Conservation (phyloP, 2,797 vertebrate species). For the Halcyon chelicuti region DNA sequence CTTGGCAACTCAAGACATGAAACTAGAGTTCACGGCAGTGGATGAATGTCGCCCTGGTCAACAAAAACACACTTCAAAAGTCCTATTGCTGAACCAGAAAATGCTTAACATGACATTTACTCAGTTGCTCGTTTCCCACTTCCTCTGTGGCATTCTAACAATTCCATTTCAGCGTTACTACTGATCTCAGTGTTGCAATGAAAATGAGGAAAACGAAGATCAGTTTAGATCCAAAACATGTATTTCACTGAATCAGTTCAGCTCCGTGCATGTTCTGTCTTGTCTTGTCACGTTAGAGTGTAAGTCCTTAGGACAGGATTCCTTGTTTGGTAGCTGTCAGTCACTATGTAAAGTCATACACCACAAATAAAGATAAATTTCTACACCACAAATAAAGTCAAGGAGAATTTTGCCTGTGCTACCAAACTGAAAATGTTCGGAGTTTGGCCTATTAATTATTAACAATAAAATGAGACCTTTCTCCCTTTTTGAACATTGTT, state of each 20-base stretch:
- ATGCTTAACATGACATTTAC: not conserved
- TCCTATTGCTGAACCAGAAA: not conserved
- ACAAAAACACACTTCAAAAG: not conserved
- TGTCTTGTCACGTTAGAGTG: not conserved
- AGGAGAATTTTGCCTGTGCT: not conserved
- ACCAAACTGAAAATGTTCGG: not conserved
- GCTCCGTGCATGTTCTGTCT: not conserved
- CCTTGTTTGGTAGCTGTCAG: not conserved
- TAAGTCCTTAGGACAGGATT: not conserved
- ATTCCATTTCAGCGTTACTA: not conserved
- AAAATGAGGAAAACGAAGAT: not conserved
- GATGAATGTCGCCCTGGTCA: not conserved
- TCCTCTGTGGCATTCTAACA: not conserved
- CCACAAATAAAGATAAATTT: not conserved
- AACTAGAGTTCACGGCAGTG: not conserved
- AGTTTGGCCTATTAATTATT: not conserved
- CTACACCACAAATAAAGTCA: not conserved
- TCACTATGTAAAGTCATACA: not conserved
- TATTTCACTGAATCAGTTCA: not conserved
- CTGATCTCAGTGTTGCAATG: not conserved
- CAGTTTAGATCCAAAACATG: not conserved
- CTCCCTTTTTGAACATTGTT: not conserved
- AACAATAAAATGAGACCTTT: not conserved
- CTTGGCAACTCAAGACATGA: not conserved
- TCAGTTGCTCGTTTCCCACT: not conserved